These are phyloP conservation scores for Meloidogyne hapla DNA, from an alignment of 1,140 invertebrate species.

Conservation along the genomic window DNA sequence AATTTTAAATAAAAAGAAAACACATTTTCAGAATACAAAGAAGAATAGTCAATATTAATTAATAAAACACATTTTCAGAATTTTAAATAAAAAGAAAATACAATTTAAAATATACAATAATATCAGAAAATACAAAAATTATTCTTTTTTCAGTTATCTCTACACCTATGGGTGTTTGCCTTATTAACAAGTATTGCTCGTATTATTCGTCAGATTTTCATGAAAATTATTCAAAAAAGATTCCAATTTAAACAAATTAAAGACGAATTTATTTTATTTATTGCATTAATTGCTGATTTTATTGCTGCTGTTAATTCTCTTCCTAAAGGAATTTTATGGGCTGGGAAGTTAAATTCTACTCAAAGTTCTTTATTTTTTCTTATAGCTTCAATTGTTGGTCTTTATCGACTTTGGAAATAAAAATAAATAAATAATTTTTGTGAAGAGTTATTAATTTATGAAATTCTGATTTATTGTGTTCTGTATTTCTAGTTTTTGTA, in stretches of 20 bases:
- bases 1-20: neutral
- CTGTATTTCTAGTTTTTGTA: too few species aligned
- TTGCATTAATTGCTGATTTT: constrained; percentile 7
- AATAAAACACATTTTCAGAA: neutral
- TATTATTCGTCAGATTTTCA: constrained; percentile 4
- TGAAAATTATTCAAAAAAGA: neutral
- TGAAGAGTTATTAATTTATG: too few species aligned
- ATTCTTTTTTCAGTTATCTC: neutral
- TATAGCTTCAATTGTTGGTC: constrained; percentile 1
- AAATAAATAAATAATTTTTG: neutral
- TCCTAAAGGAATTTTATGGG: constrained; percentile 19
- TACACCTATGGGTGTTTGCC: constrained; percentile 21
- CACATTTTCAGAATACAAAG: too few species aligned
- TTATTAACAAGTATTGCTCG: constrained; percentile 10
- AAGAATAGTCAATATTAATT: too few species aligned
- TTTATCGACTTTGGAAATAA: constrained; percentile 5
- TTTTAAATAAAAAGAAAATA: neutral
- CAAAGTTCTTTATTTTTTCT: neutral
- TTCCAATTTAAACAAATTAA: neutral
- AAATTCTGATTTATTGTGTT: too few species aligned
- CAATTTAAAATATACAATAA: too few species aligned
- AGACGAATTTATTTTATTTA: constrained; percentile 7
- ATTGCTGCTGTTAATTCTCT: neutral
- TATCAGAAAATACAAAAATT: neutral
- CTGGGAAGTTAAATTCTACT: constrained; percentile 2